These are phyloP conservation scores for Zaprionus davidi DNA, from an alignment of 1,140 invertebrate species.

Conservation along the genomic window DNA sequence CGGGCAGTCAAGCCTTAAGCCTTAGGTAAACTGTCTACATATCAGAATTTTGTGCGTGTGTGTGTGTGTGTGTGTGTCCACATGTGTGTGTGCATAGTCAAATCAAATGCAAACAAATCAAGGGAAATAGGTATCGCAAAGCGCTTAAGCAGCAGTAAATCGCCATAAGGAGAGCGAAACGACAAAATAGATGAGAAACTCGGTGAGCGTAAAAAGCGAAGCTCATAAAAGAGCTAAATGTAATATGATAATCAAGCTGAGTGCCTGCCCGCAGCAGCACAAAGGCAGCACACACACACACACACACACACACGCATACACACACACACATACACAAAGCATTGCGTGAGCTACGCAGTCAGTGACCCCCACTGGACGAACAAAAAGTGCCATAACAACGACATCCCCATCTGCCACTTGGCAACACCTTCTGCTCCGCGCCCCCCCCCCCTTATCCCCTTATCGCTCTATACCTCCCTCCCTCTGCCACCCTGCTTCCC, in stretches of 20 bases:
- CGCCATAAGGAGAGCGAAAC: conserved; percentile 18
- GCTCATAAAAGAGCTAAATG: conserved; percentile 64
- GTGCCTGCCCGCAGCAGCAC: conserved; percentile 47
- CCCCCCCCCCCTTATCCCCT: too few species aligned
- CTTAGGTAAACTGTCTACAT: conserved; percentile 39
- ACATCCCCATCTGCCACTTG: neutral
- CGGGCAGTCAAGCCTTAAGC: conserved; percentile 37
- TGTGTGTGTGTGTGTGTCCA: neutral
- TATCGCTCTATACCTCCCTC: neutral
- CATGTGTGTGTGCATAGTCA: conserved; percentile 7
- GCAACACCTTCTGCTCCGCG: neutral
- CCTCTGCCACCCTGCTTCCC: conserved; percentile 8
- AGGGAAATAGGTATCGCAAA: conserved; percentile 15
- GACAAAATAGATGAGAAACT: conserved; percentile 11
- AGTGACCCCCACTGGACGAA: conserved; percentile 45
- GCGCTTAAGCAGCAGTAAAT: conserved; percentile 8
- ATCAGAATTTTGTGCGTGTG: conserved; percentile 18
- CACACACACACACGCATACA: neutral
- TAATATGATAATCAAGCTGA: conserved; percentile 78
- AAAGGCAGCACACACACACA: conserved; percentile 12
- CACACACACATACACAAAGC: neutral
- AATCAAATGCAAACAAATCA: conserved; percentile 52
- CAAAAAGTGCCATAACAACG: conserved; percentile 31
- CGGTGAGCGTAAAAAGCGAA: conserved; percentile 25
- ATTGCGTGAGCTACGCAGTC: conserved; percentile 12